A percentile compares a stretch with the other conserved stretches of the same genome.
Conservation (phyloP, 1,140 invertebrate species). For the Drosophila pruinosa region DNA sequence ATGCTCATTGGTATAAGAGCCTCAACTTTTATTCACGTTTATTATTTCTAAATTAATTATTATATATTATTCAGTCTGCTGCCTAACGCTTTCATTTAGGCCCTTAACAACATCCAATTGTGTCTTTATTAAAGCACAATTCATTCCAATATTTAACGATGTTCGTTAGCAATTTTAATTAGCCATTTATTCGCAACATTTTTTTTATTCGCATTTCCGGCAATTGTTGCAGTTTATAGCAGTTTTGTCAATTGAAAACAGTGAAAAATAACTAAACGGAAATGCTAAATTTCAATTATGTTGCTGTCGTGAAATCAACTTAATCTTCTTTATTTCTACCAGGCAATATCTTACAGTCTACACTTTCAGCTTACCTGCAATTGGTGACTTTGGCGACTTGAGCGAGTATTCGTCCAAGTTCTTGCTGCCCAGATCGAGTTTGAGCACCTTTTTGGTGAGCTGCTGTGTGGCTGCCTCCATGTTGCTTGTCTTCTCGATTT, state of each 20-base stretch:
- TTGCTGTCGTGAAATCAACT: too few relatives aligned
- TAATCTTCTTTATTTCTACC: constrained; percentile 1
- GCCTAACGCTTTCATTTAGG: too few relatives aligned
- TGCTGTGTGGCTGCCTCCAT: constrained; percentile 84
- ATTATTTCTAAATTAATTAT: too few relatives aligned
- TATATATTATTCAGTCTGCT: too few relatives aligned
- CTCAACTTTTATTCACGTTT: too few relatives aligned
- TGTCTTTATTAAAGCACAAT: not conserved
- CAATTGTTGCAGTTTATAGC: not conserved
- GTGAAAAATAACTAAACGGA: not conserved
- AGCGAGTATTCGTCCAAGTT: constrained; percentile 73
- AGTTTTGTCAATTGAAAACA: not conserved
- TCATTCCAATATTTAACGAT: too few relatives aligned
- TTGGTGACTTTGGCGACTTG: constrained; percentile 81
- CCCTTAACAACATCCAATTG: too few relatives aligned
- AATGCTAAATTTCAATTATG: not conserved
- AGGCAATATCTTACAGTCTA: too few relatives aligned
- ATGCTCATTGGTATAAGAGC: too few relatives aligned
- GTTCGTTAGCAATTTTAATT: too few relatives aligned
- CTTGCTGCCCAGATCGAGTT: constrained; percentile 84
- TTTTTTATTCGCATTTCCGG: not conserved
- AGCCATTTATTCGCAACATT: too few relatives aligned
- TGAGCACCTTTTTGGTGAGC: constrained; percentile 87
- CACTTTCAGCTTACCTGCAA: constrained; percentile 60
- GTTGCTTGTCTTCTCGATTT: constrained; percentile 67